Evolutionary conservation across 2,888 invertebrate species (phyloP), one percentile per base, ranked within the genome.

Genomic region (Unio pictorum): DNA sequence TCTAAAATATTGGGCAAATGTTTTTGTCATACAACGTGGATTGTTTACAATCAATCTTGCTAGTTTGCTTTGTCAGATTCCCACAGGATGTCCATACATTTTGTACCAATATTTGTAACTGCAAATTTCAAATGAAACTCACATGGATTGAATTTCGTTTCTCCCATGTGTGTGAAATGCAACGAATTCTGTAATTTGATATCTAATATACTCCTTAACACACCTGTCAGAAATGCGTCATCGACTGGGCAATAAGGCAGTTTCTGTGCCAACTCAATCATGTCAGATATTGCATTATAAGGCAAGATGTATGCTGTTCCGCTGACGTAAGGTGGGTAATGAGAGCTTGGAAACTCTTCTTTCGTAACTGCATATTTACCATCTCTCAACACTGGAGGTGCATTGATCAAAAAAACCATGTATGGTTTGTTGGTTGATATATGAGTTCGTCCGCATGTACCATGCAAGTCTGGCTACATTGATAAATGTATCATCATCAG

Each of bases 171-270:
- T 34, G 34, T 34, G 34, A 34, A 34, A 34, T 34, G 8, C 34
- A 8, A 34, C 6, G 34, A 34, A 34, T 34, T 7, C 34, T 34
- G 7, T 34, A 34, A 34, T 8, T 34, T 34, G 11, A 82, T 75
- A n/a, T 70, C 74, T 20, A 81, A 69, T 3, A 78, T 65, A 65
- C 76, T 78, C 0, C 80, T 72, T 20, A 85, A 72, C 54, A 83
- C 72, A 3, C 86, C 86, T 7, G 86, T 84, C 11, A 86, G 75
- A 61, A 80, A 84, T 5, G 80, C 86, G 61, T 86, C 86, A 66
- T 85, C 86, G 26, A 85, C 78, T 3, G 79, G 76, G 18, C 84
- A 64, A 62, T 81, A 76, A 3, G 81, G 81, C 67, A 84, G 55
- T 30, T 78, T 72, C 54, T 79, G 74, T 0, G 84, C 79, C 8